These are phyloP conservation scores for Drosophila azteca DNA, from an alignment of 1,140 invertebrate species.

Conservation along the genomic window DNA sequence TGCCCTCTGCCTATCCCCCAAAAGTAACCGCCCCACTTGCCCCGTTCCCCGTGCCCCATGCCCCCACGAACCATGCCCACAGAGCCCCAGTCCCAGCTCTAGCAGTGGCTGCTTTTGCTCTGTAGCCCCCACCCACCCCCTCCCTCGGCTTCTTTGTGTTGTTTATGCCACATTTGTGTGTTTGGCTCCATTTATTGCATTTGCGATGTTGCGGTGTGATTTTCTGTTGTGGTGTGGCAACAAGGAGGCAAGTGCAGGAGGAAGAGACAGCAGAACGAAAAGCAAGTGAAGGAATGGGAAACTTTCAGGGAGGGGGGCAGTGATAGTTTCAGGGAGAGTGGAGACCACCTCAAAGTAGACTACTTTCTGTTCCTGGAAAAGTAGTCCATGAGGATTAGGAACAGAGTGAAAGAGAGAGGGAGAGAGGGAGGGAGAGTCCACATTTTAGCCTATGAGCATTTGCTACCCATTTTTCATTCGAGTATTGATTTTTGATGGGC, in stretches of 20 bases:
- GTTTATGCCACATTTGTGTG: constrained; percentile 61
- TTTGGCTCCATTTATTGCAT: constrained; percentile 55
- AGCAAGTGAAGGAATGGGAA: constrained; percentile 12
- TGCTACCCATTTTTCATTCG: constrained; percentile 35
- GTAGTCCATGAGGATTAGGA: constrained; percentile 40
- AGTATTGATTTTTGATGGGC: constrained; percentile 47
- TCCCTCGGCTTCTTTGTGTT: constrained; percentile 44
- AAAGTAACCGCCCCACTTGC: background rate
- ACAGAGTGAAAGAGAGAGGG: too few relatives aligned
- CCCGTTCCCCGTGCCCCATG: background rate
- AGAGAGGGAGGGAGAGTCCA: background rate
- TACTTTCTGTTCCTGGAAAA: constrained; percentile 30
- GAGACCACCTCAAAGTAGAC: constrained; percentile 40
- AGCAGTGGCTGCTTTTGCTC: background rate
- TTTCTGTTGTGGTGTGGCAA: constrained; percentile 33
- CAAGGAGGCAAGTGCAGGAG: too few relatives aligned
- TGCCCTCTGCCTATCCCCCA: constrained; percentile 57
- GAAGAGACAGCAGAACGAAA: background rate
- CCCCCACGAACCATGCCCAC: background rate
- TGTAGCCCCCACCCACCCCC: background rate
- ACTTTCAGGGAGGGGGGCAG: constrained; percentile 1
- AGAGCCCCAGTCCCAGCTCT: too few relatives aligned
- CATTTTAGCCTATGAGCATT: constrained; percentile 38
- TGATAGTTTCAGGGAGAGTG: background rate
- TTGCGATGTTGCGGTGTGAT: constrained; percentile 64